Percentiles rank a stretch among this genome's conserved stretches.
Evolutionary conservation across 1,140 invertebrate genomes (phyloP).

Genomic region (Eubasilissa regina): DNA sequence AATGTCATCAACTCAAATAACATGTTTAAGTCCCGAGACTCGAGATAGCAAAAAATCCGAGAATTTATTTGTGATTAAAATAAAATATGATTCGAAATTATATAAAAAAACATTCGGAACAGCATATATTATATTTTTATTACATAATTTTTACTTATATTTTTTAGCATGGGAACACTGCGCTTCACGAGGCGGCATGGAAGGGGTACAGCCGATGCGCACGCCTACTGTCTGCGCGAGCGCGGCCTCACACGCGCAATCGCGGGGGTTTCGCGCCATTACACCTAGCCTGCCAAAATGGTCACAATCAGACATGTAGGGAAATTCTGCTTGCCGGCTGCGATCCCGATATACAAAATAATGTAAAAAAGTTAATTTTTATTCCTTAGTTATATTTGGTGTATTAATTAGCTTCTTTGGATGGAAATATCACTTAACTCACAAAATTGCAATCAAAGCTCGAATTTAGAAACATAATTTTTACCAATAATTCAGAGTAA

Average conservation of each 20-base stretch:
- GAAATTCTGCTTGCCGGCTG: conserved; percentile 90
- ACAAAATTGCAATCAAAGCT: no score
- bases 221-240: conserved; percentile 80
- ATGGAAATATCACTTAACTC: no score
- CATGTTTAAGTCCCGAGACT: no score
- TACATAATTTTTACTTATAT: conserved; percentile 33
- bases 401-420: no score
- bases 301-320: conserved; percentile 95
- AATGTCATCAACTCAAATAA: no score
- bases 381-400: no score
- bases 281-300: conserved; percentile 95
- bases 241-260: conserved; percentile 85
- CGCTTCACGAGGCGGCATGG: conserved; percentile 95
- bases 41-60: no score
- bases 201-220: conserved; percentile 92
- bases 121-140: neutral
- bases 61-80: no score
- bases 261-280: conserved; percentile 93
- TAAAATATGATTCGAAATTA: no score
- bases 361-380: conserved; percentile 77
- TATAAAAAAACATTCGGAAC: neutral
- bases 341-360: conserved; percentile 92
- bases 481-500: no score
- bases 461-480: no score
- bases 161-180: conserved; percentile 91